Percentiles rank a stretch among this genome's conserved stretches.
Conservation (phyloP, 2,888 invertebrate species). For the Myathropa florea region DNA sequence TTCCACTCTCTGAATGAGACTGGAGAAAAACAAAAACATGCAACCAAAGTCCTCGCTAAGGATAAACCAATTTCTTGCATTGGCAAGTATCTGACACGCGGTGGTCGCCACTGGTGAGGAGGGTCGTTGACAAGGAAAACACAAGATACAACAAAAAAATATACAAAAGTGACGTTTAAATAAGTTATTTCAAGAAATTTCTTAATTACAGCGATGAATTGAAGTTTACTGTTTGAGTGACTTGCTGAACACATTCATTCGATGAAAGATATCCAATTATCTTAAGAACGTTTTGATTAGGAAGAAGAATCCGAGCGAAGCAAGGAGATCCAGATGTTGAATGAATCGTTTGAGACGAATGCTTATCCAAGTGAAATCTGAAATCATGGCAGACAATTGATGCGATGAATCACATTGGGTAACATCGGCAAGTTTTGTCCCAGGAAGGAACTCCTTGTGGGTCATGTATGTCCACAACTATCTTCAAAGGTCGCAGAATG, state of each 20-base stretch:
- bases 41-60: not conserved
- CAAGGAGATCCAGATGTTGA: too few relatives aligned
- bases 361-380: too few relatives aligned
- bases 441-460: too few relatives aligned
- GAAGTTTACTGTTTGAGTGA: not conserved
- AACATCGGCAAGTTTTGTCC: too few relatives aligned
- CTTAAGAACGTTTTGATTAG: too few relatives aligned
- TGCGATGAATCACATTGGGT: too few relatives aligned
- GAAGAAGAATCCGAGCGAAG: too few relatives aligned
- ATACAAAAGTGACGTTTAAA: not conserved
- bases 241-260: not conserved
- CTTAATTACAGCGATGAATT: constrained; percentile 3
- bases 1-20: constrained; percentile 3
- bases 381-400: too few relatives aligned
- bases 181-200: constrained; percentile 10
- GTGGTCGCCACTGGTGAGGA: not conserved
- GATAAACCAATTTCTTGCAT: not conserved
- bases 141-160: not conserved
- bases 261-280: too few relatives aligned
- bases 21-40: not conserved
- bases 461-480: too few relatives aligned
- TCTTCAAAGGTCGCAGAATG: too few relatives aligned
- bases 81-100: not conserved
- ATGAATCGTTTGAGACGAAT: too few relatives aligned
- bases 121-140: not conserved